A percentile compares a stretch with the other conserved stretches of the same genome.
Conservation (phyloP, 1,140 invertebrate genomes). For the Myzus persicae region DNA sequence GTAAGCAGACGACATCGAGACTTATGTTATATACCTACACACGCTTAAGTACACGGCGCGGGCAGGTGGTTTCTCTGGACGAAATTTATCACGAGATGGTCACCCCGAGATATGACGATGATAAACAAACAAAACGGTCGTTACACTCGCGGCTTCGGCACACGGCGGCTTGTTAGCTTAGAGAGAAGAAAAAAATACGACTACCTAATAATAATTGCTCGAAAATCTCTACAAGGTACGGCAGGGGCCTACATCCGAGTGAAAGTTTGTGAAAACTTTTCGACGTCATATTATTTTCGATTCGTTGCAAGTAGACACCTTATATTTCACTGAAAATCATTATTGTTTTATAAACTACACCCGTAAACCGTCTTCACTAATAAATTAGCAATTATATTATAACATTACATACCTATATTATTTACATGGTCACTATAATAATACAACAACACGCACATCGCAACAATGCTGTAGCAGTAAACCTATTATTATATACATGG, state of each 20-base stretch:
- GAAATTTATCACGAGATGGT: neutral
- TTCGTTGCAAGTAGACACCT: neutral
- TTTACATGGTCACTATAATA: neutral
- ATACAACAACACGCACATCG: neutral
- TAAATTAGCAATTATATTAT: neutral
- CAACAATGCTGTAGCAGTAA: neutral
- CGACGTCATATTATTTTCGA: neutral
- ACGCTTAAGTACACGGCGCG: neutral
- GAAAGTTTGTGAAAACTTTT: constrained; percentile 53
- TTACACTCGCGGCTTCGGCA: neutral
- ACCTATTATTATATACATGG: neutral
- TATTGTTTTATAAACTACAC: neutral
- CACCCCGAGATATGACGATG: neutral
- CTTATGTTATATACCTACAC: neutral
- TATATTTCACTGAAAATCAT: neutral
- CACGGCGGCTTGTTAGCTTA: neutral
- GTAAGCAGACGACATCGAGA: neutral
- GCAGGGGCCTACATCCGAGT: constrained; percentile 27
- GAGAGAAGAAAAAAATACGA: neutral
- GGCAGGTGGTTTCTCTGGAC: neutral
- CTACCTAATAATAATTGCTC: neutral
- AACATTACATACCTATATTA: neutral
- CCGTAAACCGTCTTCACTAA: neutral
- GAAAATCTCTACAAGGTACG: neutral
- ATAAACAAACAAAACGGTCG: neutral